Base-by-base conservation (phyloP, 2,113 vertebrate genomes). In the Nipponia nippon region DNA sequence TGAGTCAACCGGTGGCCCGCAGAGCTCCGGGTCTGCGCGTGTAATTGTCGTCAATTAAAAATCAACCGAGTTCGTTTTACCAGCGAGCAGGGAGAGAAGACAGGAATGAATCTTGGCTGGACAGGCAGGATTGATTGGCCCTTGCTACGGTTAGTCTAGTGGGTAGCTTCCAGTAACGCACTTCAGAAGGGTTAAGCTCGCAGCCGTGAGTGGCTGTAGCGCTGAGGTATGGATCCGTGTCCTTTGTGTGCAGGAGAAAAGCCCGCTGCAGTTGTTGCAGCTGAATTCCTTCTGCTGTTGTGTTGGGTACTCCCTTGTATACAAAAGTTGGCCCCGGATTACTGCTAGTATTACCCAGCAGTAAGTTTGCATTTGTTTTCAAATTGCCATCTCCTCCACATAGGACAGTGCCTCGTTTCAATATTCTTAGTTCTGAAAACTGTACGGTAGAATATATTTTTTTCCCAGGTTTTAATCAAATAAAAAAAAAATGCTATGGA, bases 211-310 rank as follows among this genome's bases (percentile, higher is more conserved):
- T 46, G 71, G 83, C 93, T 94, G 76, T 76, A 83, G 89, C 87
- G 69, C 82, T 30, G 87, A 97, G 90, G 85, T 93, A 82, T 83
- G 92, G 96, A 93, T 95, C 87, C 52, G 53, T 96, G 90, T 96
- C 94, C 96, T 98, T 98, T 98, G 97, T 98, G 97, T 96, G 93
- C 92, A 66, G 82, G 52, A 63, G 34, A 94, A 93, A 80, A 87
- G 72, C 78, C 83, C 93, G 94, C 94, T 93, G 95, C 89, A 91
- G 82, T 95, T 93, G 81, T 50, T 94, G 72, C 84, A 86, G 79
- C 36, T 44, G 65, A 85, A 93, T 92, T 96, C 78, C 84, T 89
- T 84, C 87, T 47, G 34, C 69, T 82, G 10, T n/a, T 93, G 63
- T 10, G 0, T 70, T 82, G 2, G 7, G 44, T 89, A 9, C 20